Evolutionary conservation across 1,140 invertebrate species (phyloP), one percentile per base, ranked within the genome.

Genomic region (Neotoxoptera formosana): DNA sequence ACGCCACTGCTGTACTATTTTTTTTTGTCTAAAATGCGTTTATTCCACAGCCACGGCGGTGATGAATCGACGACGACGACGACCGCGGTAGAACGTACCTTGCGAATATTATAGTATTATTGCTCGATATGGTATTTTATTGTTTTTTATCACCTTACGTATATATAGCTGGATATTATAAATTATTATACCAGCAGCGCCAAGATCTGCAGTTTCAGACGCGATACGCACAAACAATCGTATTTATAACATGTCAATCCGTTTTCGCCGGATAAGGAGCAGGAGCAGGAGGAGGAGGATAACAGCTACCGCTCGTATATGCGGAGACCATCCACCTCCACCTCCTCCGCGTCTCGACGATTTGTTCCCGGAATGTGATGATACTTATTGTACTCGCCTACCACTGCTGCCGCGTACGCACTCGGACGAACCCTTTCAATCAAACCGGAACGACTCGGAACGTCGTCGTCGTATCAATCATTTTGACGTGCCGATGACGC

Each of bases 391-490:
- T 76, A 11, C 41, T 67, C 30, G n/a, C 60, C 60, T n/a, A 34
- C 60, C n/a, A n/a, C 83, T 47, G 45, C 45, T n/a, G 0, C 47
- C 9, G 47, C 34, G 6, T 67, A 36, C 41, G 41, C 53, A 76
- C 34, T 45, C 45, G 60, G 48, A 83, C 90, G 67, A 91, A 76
- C 67, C 67, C 41, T 45, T 83, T 83, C 60, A 36, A 47, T 91
- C 87, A 25, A 51, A 47, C n/a, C n/a, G 67, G 20, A 48, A n/a
- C n/a, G 14, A 51, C 67, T 51, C 1, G 67, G 45, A 48, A 76
- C 90, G 67, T 34, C 47, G 17, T 47, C 21, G 41, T 41, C 41
- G 14, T 47, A 91, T 91, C 90, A 48, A 91, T 91, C 90, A 91
- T 91, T 91, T 51, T 36, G 90, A 91, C 60, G 45, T 36, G 41